A percentile compares a stretch with the other conserved stretches of the same genome.
These are phyloP conservation scores for Clytia hemisphaerica DNA, from an alignment of 30 jellyfish, hydroid and myxozoan genomes.

Conservation along the genomic window DNA sequence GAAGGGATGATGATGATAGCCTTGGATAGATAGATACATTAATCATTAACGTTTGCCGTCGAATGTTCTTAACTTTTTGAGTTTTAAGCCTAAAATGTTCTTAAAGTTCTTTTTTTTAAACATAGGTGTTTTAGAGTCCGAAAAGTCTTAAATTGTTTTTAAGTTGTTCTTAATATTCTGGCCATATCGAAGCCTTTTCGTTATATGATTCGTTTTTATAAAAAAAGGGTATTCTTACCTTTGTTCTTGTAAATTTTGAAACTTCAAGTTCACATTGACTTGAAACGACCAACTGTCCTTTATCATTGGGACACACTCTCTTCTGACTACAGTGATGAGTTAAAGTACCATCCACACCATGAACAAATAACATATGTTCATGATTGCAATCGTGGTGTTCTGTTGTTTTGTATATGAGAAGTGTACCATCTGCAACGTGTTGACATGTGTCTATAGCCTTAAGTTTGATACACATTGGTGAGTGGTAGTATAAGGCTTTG, in stretches of 20 bases:
- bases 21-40: no score
- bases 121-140: no score
- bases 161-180: no score
- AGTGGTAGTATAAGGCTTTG: constrained; percentile 36
- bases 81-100: no score
- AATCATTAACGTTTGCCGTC: no score
- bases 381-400: constrained; percentile 34
- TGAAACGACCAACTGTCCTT: constrained; percentile 13
- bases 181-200: no score
- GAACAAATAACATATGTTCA: constrained; percentile 22
- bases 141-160: no score
- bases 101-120: no score
- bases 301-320: constrained; percentile 43
- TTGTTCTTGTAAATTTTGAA: constrained; percentile 30
- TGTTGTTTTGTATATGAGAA: constrained; percentile 6
- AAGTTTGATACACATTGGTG: constrained; percentile 53
- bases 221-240: constrained; percentile 27
- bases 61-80: no score
- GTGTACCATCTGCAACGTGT: constrained; percentile 27
- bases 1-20: no score
- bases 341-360: constrained; percentile 41
- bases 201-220: no score
- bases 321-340: constrained; percentile 44
- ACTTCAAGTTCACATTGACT: constrained; percentile 23
- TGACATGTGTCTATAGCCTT: constrained; percentile 19